A percentile compares a stretch with the other conserved stretches of the same genome.
Conservation (phyloP, 2,113 vertebrate species). For the Dascyllus trimaculatus region DNA sequence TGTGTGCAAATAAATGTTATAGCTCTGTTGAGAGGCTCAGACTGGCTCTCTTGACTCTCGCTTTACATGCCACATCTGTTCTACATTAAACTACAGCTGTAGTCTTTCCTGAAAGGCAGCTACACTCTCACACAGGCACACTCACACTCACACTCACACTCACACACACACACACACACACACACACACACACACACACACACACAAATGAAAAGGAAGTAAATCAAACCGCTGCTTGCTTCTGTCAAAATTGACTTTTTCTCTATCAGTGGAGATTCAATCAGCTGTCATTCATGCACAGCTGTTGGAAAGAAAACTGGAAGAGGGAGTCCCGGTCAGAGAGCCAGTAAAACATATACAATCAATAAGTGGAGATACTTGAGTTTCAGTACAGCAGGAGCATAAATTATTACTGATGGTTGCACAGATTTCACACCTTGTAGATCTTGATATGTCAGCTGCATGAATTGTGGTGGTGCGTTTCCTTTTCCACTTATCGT, state of each 20-base stretch:
- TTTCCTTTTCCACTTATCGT: too few species aligned
- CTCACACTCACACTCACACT: too few species aligned
- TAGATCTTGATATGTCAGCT: too few species aligned
- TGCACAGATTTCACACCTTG: too few species aligned
- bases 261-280: conserved; percentile 81
- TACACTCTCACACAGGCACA: conserved; percentile 85
- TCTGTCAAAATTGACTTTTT: conserved; percentile 86
- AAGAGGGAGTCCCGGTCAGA: neutral
- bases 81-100: conserved; percentile 89
- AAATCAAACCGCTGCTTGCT: conserved; percentile 84
- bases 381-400: neutral
- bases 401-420: neutral
- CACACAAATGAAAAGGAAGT: conserved; percentile 80
- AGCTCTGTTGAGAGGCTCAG: conserved; percentile 54
- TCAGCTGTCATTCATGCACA: conserved; percentile 59
- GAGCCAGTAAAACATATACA: neutral
- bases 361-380: neutral
- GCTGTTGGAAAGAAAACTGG: neutral
- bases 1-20: conserved; percentile 40
- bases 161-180: conserved; percentile 76
- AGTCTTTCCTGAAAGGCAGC: conserved; percentile 85
- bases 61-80: conserved; percentile 85
- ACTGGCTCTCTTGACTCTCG: conserved; percentile 31
- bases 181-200: conserved; percentile 79
- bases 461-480: too few species aligned